Percentiles rank a stretch among this genome's conserved stretches.
These are phyloP conservation scores for Coptotermes formosanus DNA, from an alignment of 1,140 invertebrate species.

Conservation along the genomic window DNA sequence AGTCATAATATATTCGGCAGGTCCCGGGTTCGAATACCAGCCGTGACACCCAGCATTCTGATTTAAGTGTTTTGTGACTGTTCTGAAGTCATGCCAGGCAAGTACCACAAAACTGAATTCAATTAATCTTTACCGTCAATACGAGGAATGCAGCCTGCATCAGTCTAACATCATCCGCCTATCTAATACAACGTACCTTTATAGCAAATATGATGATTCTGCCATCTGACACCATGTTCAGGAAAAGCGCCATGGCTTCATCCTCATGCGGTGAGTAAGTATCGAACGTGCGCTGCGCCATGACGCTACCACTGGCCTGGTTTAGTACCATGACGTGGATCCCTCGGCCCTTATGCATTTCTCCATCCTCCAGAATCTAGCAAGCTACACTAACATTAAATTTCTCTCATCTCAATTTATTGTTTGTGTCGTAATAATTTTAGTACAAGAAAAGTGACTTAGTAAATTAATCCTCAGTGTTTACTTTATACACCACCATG, in stretches of 20 bases:
- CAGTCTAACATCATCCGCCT: too few species aligned
- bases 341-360: slow-evolving; percentile 55
- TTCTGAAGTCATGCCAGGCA: too few species aligned
- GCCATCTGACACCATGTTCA: slow-evolving; percentile 61
- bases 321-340: slow-evolving; percentile 65
- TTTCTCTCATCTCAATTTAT: neutral
- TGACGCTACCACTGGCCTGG: slow-evolving; percentile 61
- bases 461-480: too few species aligned
- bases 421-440: neutral
- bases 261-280: slow-evolving; percentile 66
- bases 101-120: too few species aligned
- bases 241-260: slow-evolving; percentile 61
- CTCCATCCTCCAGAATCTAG: slow-evolving; percentile 59
- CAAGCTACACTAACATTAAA: slow-evolving; percentile 30
- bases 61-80: too few species aligned
- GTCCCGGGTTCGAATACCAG: too few species aligned
- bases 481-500: too few species aligned
- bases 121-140: too few species aligned
- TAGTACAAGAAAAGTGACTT: too few species aligned
- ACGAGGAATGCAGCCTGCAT: too few species aligned
- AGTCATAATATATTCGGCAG: too few species aligned
- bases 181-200: slow-evolving; percentile 48
- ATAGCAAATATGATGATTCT: slow-evolving; percentile 62
- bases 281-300: slow-evolving; percentile 63
- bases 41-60: too few species aligned